Base-by-base conservation (phyloP, 2,797 vertebrate species). In the Hypotaenidia okinawae region DNA sequence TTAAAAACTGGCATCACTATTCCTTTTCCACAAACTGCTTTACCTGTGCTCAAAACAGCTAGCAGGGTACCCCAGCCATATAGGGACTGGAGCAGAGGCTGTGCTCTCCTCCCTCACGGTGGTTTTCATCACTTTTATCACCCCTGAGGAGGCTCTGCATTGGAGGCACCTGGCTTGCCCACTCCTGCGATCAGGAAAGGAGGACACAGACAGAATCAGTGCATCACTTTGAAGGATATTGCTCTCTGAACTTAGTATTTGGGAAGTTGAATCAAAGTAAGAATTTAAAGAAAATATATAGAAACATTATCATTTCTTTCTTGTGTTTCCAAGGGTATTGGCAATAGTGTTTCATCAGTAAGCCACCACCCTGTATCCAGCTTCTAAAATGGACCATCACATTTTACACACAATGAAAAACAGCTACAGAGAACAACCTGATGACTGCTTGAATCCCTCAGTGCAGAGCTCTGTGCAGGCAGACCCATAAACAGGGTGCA, bases 101-200 rank as follows among this genome's bases (percentile, higher is more conserved):
- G 47, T 72, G 39, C 25, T 32, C 17, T 32, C 15, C 49, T 67
- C n/a, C 43, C 52, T 64, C 37, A 8, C 2, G 1, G 16, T 33
- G 45, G 39, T 75, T 28, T 86, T 62, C 59, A 35, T 24, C 5
- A 0, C 33, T 74, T 39, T 8, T 74, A 5, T 27, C 1, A 3
- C 28, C 8, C 35, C 51, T 62, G 81, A 93, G 41, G n/a, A 82
- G 79, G 33, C 18, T 70, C 27, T 67, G 58, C 54, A 5, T 28
- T n/a, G 35, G 35, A 67, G 27, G 23, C 6, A 12, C 33, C 52
- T 73, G 55, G 35, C 32, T 84, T 32, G 32, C 22, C 21, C 16
- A 15, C 27, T 69, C 35, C 41, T 63, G 52, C 7, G 1, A 27
- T 27, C 0, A 0, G 16, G 19, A 90, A 54, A 61, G 18, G 21